phyloP scores from a whole-genome alignment of 2,797 vertebrate species.

The Cossypha polioptera region DNA sequence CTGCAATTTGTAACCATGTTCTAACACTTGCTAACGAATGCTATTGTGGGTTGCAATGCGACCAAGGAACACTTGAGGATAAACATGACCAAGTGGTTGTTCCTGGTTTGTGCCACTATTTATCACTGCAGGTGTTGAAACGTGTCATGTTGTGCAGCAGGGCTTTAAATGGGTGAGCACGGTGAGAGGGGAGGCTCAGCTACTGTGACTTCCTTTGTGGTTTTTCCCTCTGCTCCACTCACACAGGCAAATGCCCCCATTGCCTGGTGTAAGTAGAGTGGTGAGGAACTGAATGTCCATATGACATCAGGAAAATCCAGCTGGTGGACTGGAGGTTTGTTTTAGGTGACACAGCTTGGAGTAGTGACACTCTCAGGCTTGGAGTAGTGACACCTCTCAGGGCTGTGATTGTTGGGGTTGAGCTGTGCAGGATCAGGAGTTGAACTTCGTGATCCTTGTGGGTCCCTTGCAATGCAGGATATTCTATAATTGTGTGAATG shows the following conservation, averaged over 20 bases:
- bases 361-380: rapidly evolving
- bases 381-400: too few relatives aligned
- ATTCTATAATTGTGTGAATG: background rate
- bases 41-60: conserved; percentile 16
- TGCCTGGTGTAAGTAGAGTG: background rate
- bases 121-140: conserved; percentile 65
- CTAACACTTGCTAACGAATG: conserved; percentile 50
- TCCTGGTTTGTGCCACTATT: conserved; percentile 36
- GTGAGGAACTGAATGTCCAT: background rate
- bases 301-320: background rate
- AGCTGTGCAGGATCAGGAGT: background rate
- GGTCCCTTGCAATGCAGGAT: background rate
- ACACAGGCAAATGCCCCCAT: background rate
- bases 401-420: background rate
- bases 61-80: conserved; percentile 49
- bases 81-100: conserved; percentile 2
- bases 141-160: background rate
- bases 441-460: background rate
- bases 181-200: background rate
- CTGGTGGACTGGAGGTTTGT: background rate
- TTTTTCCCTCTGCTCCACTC: conserved; percentile 15
- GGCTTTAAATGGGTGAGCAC: conserved; percentile 1
- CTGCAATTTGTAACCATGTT: conserved; percentile 64
- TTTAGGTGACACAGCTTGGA: background rate
- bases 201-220: background rate